These are phyloP conservation scores for Nannospalax galili DNA, from an alignment of 2,113 vertebrate genomes.

Conservation along the genomic window DNA sequence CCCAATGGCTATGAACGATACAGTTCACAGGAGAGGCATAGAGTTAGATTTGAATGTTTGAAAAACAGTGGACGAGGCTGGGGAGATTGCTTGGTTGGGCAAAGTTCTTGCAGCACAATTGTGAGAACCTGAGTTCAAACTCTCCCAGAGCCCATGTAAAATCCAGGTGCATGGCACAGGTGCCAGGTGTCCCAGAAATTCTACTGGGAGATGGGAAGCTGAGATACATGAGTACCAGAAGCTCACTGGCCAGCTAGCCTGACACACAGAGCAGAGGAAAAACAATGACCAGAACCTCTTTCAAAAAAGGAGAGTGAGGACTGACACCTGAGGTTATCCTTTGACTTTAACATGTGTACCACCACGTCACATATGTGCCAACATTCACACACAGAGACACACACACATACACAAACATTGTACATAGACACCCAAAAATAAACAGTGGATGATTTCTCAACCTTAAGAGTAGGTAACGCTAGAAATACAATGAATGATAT, in stretches of 20 bases:
- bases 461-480: not conserved
- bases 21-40: conserved; percentile 6
- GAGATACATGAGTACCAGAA: not conserved
- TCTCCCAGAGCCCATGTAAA: not conserved
- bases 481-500: conserved; percentile 42
- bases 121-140: not conserved
- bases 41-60: conserved; percentile 34
- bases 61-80: not conserved
- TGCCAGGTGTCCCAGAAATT: not conserved
- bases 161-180: not conserved
- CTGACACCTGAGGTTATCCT: not conserved
- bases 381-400: no score
- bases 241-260: not conserved
- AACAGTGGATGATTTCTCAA: conserved; percentile 15
- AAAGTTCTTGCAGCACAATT: not conserved
- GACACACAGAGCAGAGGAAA: not conserved
- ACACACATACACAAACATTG: not conserved
- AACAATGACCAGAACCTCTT: not conserved
- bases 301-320: not conserved
- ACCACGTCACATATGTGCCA: not conserved
- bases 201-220: not conserved
- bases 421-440: no score
- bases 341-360: not conserved
- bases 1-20: conserved; percentile 38
- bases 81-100: not conserved